These are phyloP conservation scores for Leptodactylus fallax DNA, from an alignment of 2,797 vertebrate species.

Conservation along the genomic window DNA sequence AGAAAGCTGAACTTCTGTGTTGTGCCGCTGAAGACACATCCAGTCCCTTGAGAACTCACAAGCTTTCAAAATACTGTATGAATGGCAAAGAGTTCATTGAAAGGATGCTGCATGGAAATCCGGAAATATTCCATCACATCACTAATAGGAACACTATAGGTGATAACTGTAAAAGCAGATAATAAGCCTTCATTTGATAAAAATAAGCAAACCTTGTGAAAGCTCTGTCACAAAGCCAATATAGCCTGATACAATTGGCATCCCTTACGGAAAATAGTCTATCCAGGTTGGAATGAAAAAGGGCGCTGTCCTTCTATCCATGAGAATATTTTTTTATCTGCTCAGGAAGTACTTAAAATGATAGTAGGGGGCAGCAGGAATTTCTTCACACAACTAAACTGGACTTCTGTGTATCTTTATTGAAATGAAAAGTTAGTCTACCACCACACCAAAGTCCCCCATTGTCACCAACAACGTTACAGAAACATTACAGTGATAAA, in stretches of 20 bases:
- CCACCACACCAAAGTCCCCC: too few species aligned
- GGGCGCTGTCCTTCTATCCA: not conserved
- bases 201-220: constrained; percentile 6
- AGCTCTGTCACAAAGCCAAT: not conserved
- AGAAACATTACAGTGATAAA: too few species aligned
- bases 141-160: too few species aligned
- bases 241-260: constrained; percentile 21
- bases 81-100: not conserved
- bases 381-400: not conserved
- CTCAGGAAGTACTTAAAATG: not conserved
- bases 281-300: constrained; percentile 2
- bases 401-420: too few species aligned
- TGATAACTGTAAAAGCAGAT: not conserved
- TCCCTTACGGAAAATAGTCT: constrained; percentile 28
- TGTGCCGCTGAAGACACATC: not conserved
- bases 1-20: too few species aligned
- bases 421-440: too few species aligned
- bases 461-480: too few species aligned
- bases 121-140: not conserved
- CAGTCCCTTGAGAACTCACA: not conserved
- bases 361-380: not conserved
- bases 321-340: not conserved
- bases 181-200: not conserved
- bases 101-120: not conserved
- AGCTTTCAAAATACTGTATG: not conserved